Percentiles rank a stretch among this genome's conserved stretches.
Evolutionary conservation across 2,888 invertebrate genomes (phyloP).

Genomic region (Nymphalis c-album): DNA sequence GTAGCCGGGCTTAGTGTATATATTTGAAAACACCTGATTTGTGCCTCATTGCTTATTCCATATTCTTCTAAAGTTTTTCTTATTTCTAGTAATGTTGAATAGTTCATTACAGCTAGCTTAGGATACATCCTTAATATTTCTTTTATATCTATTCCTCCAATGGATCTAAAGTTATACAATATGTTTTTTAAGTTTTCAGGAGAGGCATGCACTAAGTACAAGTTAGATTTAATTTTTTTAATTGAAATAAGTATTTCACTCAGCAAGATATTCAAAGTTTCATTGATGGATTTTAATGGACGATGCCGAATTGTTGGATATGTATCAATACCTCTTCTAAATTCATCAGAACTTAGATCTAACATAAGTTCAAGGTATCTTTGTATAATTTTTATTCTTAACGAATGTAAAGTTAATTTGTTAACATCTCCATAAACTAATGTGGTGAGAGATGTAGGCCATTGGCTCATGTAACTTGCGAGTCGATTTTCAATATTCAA

Average conservation of each 20-base stretch:
- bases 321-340: conserved; percentile 62
- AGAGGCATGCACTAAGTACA: conserved; percentile 70
- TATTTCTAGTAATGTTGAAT: conserved; percentile 57
- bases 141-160: conserved; percentile 72
- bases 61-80: conserved; percentile 62
- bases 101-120: conserved; percentile 65
- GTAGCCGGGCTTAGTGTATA: conserved; percentile 62
- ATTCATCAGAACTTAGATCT: conserved; percentile 66
- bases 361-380: conserved; percentile 69
- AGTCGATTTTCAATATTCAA: conserved; percentile 70
- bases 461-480: conserved; percentile 69
- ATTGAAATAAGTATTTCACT: conserved; percentile 61
- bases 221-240: conserved; percentile 69
- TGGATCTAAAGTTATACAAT: conserved; percentile 55
- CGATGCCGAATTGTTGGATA: conserved; percentile 75
- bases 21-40: conserved; percentile 71
- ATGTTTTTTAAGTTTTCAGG: conserved; percentile 69
- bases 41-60: conserved; percentile 66
- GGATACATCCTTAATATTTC: conserved; percentile 71
- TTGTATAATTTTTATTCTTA: conserved; percentile 70
- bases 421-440: conserved; percentile 61
- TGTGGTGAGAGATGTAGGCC: conserved; percentile 75
- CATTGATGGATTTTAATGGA: conserved; percentile 66
- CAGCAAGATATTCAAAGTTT: conserved; percentile 62
- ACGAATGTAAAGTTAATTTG: conserved; percentile 53